Base-by-base conservation (phyloP, 2,888 invertebrate genomes). In the Cheilosia scutellata region DNA sequence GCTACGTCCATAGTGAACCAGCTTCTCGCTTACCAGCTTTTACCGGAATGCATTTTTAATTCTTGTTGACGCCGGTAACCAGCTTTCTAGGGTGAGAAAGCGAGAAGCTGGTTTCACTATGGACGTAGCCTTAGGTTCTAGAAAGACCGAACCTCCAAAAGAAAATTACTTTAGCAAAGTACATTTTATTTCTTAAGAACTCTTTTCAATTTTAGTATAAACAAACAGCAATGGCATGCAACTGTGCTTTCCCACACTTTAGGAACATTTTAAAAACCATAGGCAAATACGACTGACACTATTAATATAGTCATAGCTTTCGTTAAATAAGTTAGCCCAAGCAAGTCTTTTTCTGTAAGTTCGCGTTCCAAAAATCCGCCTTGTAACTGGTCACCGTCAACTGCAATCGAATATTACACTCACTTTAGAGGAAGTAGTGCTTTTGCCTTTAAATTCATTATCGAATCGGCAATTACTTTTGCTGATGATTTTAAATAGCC, bases 401-500 rank as follows among this genome's bases (percentile, higher is more conserved):
- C 25, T 25, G 5, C 3, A 58, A 16, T 29, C 27, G 33, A 27
- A 33, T 11, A 4, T 20, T 25, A 5, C 11, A 29, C 4, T 16
- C 49, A 80, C 68, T 84, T 80, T 9, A 42, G 47, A 9, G 58
- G 33, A 13, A 95, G 94, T 37, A 95, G 93, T 2, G 94, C 94
- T 78, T 94, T 93, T 9, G 92, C 92, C 87, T 94, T 93, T 25
- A 98, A 93, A 92, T 98, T 98, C 53, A 95, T 92, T 86, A 98
- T 96, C 2, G 98, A 98, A 89, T 96, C 95, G 0, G 97, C 96
- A 75, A 98, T 97, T 87, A 98, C 95, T 87, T 93, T 93, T 0
- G 97, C 97, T 0, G 97, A 96, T 83, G 94, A 94, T 87, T 95
- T 94, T 86, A 96, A 94, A 91, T 98, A 98, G 0, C 98, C 98